Percentiles rank a stretch among this genome's conserved stretches.
Evolutionary conservation across 2,797 vertebrate genomes (phyloP).

Genomic region (Argya squamiceps): DNA sequence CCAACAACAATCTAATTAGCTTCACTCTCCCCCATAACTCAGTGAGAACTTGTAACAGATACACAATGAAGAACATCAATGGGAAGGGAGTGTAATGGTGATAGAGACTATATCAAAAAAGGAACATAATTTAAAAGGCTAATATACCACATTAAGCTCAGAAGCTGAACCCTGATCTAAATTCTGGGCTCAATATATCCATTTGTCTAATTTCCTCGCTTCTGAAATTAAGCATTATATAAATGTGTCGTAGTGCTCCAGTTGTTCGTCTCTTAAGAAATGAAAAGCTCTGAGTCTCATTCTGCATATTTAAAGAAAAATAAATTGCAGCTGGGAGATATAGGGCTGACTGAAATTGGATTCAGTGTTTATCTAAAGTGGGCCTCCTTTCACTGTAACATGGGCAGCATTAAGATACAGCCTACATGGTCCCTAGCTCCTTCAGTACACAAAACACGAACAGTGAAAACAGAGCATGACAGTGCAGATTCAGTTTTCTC

Average conservation of each 20-base stretch:
- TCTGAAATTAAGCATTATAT: constrained; percentile 69
- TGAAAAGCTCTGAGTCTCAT: constrained; percentile 18
- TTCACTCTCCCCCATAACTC: neutral
- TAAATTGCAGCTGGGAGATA: constrained; percentile 29
- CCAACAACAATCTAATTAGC: constrained; percentile 47
- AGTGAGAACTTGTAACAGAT: constrained; percentile 3
- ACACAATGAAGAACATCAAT: constrained; percentile 25
- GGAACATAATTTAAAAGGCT: constrained; percentile 32
- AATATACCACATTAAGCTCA: constrained; percentile 28
- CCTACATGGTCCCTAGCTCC: neutral
- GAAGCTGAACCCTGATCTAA: constrained; percentile 54
- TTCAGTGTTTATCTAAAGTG: constrained; percentile 26
- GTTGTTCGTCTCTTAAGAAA: constrained; percentile 63
- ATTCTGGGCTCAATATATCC: constrained; percentile 52
- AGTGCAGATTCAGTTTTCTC: neutral
- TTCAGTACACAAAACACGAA: neutral
- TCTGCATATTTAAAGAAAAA: constrained; percentile 51
- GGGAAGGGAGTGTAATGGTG: neutral
- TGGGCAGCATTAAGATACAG: neutral
- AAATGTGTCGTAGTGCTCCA: constrained; percentile 51
- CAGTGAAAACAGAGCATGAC: neutral
- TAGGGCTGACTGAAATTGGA: neutral
- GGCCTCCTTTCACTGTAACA: neutral
- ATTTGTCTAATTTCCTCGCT: constrained; percentile 60
- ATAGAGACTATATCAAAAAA: constrained; percentile 22